Percentiles rank a stretch among this genome's conserved stretches.
Evolutionary conservation across 2,113 vertebrate species (phyloP).

Genomic region (Catharus bicknelli): DNA sequence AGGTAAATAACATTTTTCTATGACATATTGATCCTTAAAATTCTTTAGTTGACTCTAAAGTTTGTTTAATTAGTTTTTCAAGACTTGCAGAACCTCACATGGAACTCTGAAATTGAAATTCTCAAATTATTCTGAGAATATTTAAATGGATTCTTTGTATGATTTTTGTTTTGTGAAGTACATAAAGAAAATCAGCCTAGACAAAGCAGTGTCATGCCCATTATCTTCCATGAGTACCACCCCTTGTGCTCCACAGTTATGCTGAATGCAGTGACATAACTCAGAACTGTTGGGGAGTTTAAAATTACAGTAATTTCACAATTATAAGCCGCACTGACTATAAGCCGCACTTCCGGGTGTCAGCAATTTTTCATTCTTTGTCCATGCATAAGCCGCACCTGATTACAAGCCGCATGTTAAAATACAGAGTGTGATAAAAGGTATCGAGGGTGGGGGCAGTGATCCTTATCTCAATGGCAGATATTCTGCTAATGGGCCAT

Average conservation of each 20-base stretch:
- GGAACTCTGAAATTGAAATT: neutral
- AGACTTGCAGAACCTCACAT: slow-evolving; percentile 11
- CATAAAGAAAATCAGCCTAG: neutral
- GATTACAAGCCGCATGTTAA: too few relatives aligned
- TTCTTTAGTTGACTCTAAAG: neutral
- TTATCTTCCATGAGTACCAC: neutral
- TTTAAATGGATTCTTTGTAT: neutral
- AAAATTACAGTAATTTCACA: neutral
- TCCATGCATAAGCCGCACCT: too few relatives aligned
- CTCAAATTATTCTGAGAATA: neutral
- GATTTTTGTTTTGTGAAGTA: neutral
- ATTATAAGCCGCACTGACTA: too few relatives aligned
- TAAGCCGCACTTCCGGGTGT: too few relatives aligned
- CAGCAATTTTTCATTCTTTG: too few relatives aligned
- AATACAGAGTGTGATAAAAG: too few relatives aligned
- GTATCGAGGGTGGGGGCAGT: too few relatives aligned
- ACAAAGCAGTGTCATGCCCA: neutral
- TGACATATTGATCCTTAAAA: neutral
- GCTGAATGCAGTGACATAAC: neutral
- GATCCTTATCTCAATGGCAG: too few relatives aligned
- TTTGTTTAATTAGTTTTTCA: neutral
- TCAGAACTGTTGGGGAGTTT: neutral
- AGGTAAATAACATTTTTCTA: neutral
- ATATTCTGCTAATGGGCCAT: too few relatives aligned
- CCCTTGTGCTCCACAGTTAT: neutral